Evolutionary conservation across 2,888 invertebrate genomes (phyloP), one percentile per base, ranked within the genome.

Genomic region (Metellina segmentata): DNA sequence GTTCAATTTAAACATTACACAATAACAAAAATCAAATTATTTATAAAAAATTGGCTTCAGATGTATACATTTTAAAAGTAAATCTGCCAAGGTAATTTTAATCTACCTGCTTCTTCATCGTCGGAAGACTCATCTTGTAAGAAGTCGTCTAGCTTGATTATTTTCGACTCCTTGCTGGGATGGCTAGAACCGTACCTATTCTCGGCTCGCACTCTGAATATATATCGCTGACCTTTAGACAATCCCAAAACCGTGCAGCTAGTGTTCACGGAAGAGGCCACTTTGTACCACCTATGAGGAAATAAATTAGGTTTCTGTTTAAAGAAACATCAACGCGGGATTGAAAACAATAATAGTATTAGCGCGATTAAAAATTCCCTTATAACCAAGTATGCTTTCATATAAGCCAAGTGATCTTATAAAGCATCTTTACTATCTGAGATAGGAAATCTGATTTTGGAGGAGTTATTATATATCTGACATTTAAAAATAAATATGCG

Each of bases 121-220:
- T 69, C 81, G 1, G 91, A 91, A 0, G 88, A 83, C 6, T 83
- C 83, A 20, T 88, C 79, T 16, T 78, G 81, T 0, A 92, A 53
- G 19, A 79, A 91, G 48, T 91, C 89, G 11, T 92, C 89, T n/a
- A 92, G 72, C 8, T 82, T 69, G 9, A 94, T 92, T 53, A 95
- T 95, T 91, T 96, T 96, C 16, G 96, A 96, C 93, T 96, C 96
- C 83, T 95, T 94, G 92, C 97, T 96, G 1, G 97, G 96, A 93
- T 96, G 96, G 94, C 97, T 97, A 90, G 96, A 95, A 13, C 97
- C 98, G 94, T 97, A 97, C 74, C 96, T 96, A 95, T 98, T 98
- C 94, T 96, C 96, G 0, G 97, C 97, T 90, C 97, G 95, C 6
- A 98, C 96, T 88, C 97, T 96, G 95, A 97, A 97, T 93, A 96